Percentiles rank a stretch among this genome's conserved stretches.
Conservation (phyloP, 2,888 invertebrate genomes). For the Linyphia triangularis region DNA sequence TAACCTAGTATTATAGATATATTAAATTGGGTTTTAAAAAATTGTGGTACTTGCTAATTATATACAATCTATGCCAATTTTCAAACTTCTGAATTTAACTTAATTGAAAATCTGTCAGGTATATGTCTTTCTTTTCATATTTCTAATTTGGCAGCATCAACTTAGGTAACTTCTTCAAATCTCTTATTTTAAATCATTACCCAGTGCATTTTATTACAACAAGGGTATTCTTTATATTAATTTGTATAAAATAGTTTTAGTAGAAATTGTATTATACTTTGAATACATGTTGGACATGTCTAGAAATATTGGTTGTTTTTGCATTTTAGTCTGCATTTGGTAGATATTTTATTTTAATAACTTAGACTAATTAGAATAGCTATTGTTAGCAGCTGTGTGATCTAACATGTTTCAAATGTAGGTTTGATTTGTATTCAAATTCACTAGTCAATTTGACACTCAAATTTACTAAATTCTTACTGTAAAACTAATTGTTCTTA, state of each 20-base stretch:
- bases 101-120: too few species aligned
- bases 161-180: too few species aligned
- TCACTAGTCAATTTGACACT: constrained; percentile 63
- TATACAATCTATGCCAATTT: too few species aligned
- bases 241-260: neutral
- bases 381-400: constrained; percentile 60
- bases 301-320: constrained; percentile 25
- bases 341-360: constrained; percentile 32
- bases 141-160: neutral
- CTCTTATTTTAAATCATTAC: neutral
- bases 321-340: constrained; percentile 44
- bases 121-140: neutral
- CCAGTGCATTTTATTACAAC: neutral
- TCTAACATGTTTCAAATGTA: constrained; percentile 35
- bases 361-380: constrained; percentile 25
- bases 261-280: neutral
- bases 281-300: neutral
- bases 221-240: neutral
- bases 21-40: too few species aligned
- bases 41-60: too few species aligned
- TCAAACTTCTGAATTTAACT: too few species aligned
- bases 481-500: constrained; percentile 54
- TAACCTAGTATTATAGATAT: too few species aligned
- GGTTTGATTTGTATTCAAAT: constrained; percentile 45
- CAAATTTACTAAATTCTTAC: constrained; percentile 8